Percentiles rank a stretch among this genome's conserved stretches.
phyloP scores from a whole-genome alignment of 2,797 vertebrate genomes.

The Gymnothorax javanicus region DNA sequence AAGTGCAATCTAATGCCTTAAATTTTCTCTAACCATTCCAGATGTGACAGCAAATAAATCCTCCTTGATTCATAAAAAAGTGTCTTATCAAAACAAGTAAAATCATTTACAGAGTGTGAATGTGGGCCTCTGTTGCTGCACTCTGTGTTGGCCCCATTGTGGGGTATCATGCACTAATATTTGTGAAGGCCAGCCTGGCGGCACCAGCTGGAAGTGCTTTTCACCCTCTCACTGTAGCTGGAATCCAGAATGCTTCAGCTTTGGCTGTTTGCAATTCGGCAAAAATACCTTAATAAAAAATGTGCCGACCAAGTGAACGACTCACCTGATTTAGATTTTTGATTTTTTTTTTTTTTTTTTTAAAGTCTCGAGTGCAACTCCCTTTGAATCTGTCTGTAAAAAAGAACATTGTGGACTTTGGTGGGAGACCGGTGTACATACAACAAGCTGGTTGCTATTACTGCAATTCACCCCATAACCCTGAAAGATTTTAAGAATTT shows the following conservation, averaged over 20 bases:
- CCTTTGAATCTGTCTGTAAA: background rate
- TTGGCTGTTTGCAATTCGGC: conserved; percentile 51
- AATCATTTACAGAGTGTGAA: no score
- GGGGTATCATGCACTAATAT: conserved; percentile 56
- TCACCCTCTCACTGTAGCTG: conserved; percentile 68
- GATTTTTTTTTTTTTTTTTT: no score
- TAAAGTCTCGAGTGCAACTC: no score
- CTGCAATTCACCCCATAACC: background rate
- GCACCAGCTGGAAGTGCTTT: conserved; percentile 79
- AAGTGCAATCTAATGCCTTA: background rate
- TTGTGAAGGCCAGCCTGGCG: conserved; percentile 64
- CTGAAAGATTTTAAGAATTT: background rate
- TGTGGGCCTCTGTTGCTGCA: conserved; percentile 50
- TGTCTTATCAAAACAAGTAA: conserved; percentile 52
- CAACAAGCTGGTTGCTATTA: background rate
- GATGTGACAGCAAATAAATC: background rate
- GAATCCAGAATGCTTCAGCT: conserved; percentile 68
- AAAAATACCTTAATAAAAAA: conserved; percentile 29
- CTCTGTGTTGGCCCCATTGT: conserved; percentile 49
- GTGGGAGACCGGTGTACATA: background rate
- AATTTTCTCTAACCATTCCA: conserved; percentile 16
- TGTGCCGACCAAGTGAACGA: no score
- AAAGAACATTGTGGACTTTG: background rate
- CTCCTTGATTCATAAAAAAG: conserved; percentile 33
- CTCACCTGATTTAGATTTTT: no score